Percentiles rank a stretch among this genome's conserved stretches.
phyloP scores from a whole-genome alignment of 2,888 invertebrate genomes.

The Listrodromus nycthemerus region DNA sequence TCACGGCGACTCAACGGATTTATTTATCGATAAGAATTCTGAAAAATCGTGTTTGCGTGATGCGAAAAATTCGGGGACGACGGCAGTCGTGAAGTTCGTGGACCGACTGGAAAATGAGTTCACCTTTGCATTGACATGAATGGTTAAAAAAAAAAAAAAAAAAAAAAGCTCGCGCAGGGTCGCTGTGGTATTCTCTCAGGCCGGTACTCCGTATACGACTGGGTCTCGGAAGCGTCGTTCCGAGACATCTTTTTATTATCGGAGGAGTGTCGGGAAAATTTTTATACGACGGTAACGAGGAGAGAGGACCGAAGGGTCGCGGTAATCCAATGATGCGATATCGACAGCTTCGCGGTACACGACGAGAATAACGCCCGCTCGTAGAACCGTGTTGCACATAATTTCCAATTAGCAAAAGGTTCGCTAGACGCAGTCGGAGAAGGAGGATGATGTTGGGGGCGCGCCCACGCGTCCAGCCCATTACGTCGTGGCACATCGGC shows the following conservation, averaged over 20 bases:
- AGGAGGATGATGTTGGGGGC: conserved; percentile 5
- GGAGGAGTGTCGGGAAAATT: background rate
- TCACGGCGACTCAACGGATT: background rate
- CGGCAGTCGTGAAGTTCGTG: too few relatives aligned
- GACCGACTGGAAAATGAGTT: background rate
- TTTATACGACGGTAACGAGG: background rate
- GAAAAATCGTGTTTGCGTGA: background rate
- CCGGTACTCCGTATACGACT: too few relatives aligned
- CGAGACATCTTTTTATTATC: background rate
- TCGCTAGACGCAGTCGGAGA: conserved; percentile 12
- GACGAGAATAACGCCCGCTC: conserved; percentile 36
- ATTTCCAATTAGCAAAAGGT: conserved; percentile 60
- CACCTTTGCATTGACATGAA: background rate
- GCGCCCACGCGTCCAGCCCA: conserved; percentile 31
- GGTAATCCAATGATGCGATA: conserved; percentile 27
- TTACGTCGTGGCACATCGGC: conserved; percentile 38
- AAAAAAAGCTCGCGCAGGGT: background rate
- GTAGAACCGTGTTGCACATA: conserved; percentile 43
- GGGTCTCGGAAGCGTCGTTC: background rate
- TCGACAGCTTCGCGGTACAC: conserved; percentile 27
- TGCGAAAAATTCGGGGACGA: background rate
- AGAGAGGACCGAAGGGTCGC: conserved; percentile 2
- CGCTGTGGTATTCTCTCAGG: background rate
- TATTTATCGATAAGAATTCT: background rate
- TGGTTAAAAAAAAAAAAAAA: too few relatives aligned